phyloP scores from a whole-genome alignment of 2,888 invertebrate species.

The Iphiclides podalirius region DNA sequence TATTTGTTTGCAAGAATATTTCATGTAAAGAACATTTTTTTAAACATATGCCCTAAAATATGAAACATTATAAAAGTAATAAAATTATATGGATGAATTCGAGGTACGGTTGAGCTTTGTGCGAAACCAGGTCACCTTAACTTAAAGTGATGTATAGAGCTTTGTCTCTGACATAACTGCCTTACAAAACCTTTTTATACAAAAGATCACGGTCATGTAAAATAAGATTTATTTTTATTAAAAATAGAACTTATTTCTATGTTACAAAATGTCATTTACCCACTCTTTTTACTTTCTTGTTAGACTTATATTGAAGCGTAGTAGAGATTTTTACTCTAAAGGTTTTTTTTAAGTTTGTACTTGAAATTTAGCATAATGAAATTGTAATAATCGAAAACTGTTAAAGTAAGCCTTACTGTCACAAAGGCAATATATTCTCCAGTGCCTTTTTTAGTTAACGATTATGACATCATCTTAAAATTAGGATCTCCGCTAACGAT shows the following conservation, averaged over 20 bases:
- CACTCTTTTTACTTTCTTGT: no score
- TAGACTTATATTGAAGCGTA: no score
- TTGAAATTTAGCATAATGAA: no score
- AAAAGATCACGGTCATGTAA: constrained; percentile 2
- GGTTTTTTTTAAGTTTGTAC: no score
- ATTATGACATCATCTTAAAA: no score
- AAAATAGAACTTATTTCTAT: not conserved
- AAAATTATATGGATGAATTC: not conserved
- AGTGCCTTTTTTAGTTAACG: no score
- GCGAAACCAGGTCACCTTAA: constrained; percentile 16
- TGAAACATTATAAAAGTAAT: not conserved
- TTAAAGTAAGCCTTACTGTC: no score
- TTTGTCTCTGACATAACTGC: constrained; percentile 12
- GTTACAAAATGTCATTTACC: no score
- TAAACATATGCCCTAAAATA: not conserved
- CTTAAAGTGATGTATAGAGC: constrained; percentile 9
- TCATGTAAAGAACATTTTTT: not conserved
- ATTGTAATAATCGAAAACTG: no score
- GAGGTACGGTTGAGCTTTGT: constrained; percentile 20
- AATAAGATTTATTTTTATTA: not conserved
- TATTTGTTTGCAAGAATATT: not conserved
- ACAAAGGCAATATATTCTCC: no score
- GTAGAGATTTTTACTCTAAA: no score
- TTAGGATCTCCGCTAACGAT: no score
- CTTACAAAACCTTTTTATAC: constrained; percentile 2